phyloP scores from a whole-genome alignment of 2,113 vertebrate species.

The Crotophaga sulcirostris region DNA sequence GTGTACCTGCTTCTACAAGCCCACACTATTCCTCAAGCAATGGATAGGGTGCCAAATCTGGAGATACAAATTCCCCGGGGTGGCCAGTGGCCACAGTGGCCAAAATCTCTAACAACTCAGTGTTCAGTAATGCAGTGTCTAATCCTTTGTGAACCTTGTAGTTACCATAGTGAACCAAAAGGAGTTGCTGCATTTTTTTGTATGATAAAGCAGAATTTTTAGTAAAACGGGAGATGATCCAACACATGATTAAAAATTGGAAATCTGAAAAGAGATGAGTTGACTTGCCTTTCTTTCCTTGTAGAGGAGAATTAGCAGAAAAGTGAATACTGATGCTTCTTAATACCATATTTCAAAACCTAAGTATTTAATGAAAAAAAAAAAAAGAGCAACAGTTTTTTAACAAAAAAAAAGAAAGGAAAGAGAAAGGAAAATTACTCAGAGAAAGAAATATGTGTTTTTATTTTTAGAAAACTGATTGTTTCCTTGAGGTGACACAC shows the following conservation, averaged over 20 bases:
- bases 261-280: conserved; percentile 12
- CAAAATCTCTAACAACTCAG: background rate
- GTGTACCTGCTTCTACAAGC: background rate
- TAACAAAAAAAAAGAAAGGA: background rate
- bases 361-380: background rate
- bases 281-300: background rate
- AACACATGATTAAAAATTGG: background rate
- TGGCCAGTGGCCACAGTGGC: background rate
- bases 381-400: background rate
- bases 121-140: background rate
- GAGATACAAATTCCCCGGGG: background rate
- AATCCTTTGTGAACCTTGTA: background rate
- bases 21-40: background rate
- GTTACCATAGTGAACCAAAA: background rate
- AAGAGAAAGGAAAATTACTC: background rate
- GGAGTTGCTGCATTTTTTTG: background rate
- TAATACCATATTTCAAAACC: conserved; percentile 35
- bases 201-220: background rate
- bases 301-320: background rate
- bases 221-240: background rate
- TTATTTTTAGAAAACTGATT: conserved; percentile 16
- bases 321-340: conserved; percentile 25
- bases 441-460: background rate
- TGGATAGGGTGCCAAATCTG: background rate
- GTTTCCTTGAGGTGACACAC: background rate